Evolutionary conservation across 1,140 invertebrate species (phyloP).

Genomic region (Rhopalosiphum padi): DNA sequence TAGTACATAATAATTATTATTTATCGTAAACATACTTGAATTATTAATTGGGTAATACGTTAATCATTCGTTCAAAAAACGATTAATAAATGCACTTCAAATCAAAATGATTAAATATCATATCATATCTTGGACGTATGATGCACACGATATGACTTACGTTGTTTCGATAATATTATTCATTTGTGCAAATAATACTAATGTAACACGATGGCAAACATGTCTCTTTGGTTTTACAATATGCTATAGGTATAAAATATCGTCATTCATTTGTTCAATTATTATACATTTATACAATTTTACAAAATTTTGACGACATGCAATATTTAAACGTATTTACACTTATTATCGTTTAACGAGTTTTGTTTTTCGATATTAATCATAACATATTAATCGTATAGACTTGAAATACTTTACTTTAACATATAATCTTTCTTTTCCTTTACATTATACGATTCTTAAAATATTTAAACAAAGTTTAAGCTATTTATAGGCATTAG

Average conservation of each 20-base stretch:
- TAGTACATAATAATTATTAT: neutral
- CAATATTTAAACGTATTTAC: neutral
- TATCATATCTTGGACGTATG: neutral
- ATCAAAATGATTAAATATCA: neutral
- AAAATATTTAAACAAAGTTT: no score
- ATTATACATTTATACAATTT: neutral
- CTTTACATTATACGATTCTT: no score
- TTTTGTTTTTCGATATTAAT: no score
- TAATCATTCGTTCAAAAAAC: neutral
- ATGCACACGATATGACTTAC: neutral
- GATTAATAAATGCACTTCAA: neutral
- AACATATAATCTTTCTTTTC: no score
- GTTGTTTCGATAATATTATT: neutral
- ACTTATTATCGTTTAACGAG: no score
- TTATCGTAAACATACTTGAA: neutral
- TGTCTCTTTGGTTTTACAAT: neutral
- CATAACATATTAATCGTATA: no score
- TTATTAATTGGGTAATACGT: neutral
- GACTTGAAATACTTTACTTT: no score
- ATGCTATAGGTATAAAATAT: neutral
- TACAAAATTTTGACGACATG: neutral
- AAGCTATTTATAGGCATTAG: no score
- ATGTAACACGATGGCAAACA: neutral
- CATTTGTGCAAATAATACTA: neutral
- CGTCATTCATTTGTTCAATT: neutral